Base-by-base conservation (phyloP, 92 coral and sea anemone species). In the Paragorgia papillata region DNA sequence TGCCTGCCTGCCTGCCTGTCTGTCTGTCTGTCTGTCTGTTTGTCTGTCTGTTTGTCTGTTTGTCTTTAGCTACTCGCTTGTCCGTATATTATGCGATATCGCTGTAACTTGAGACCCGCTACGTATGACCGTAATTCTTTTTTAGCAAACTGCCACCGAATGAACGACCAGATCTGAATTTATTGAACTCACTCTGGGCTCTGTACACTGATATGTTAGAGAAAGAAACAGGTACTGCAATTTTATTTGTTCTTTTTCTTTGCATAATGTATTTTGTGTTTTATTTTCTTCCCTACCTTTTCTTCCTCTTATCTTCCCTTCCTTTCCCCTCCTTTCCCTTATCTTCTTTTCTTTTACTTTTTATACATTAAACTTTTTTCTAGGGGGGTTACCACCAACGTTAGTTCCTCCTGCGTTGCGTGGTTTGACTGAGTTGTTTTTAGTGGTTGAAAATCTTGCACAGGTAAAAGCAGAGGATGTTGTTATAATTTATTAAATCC, bases 171-270 rank as follows among this genome's bases (percentile, higher is more conserved):
- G 97, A 94, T 48, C 89, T 94, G 24, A 89, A 96, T 59, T 76
- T 92, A 21, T 79, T 94, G 55, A 94, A 87, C 76, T 96, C 98
- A 18, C 97, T 94, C 0, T 94, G 98, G 98, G 96, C 97, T 0
- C 75, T 94, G 29, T 94, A 94, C 80, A 88, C 98, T n/a, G 90
- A 92, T 60, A 94, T 94, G 98, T 77, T 94, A 34, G 98, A 94
- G 59, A 94, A 94, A 79, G 98, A 94, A 78, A 85, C 91, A 66
- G 85, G 92, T 88, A 49, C 80, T 76, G 10, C 13, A 3, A 22
- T 3, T 51, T 5, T 5, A 51, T 51, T 22, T 51, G n/a, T n/a
- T n/a, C n/a, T n/a, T n/a, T n/a, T n/a, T n/a, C n/a, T n/a, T n/a
- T n/a, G n/a, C n/a, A n/a, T n/a, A n/a, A n/a, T n/a, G n/a, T n/a